Evolutionary conservation across 30 jellyfish, hydroid and myxozoan species (phyloP).

Genomic region (Sanderia malayensis): DNA sequence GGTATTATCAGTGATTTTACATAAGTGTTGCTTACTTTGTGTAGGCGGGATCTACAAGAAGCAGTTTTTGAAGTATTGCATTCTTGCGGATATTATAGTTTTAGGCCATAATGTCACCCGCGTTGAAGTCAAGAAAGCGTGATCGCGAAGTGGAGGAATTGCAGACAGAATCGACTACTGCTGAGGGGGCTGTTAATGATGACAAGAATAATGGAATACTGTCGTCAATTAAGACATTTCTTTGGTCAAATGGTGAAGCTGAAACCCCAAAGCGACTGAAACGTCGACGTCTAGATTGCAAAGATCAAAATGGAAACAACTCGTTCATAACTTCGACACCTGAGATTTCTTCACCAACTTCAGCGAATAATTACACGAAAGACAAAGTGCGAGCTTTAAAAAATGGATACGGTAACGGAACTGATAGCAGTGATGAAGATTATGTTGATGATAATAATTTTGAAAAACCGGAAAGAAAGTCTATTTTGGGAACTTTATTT

Average conservation of each 20-base stretch:
- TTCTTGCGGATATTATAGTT: no score
- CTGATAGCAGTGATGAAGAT: conserved; percentile 5
- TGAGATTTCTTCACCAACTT: neutral
- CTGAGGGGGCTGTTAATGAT: conserved; percentile 28
- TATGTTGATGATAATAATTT: conserved; percentile 8
- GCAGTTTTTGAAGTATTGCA: no score
- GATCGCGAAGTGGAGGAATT: conserved; percentile 65
- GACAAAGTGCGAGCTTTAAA: neutral
- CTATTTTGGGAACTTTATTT: conserved; percentile 85
- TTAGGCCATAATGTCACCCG: conserved; percentile 81
- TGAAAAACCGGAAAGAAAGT: conserved; percentile 53
- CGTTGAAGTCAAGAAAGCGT: conserved; percentile 65
- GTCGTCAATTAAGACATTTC: conserved; percentile 67
- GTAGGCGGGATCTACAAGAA: no score
- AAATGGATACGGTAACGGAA: conserved; percentile 18
- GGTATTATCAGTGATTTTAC: no score
- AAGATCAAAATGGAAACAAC: conserved; percentile 78
- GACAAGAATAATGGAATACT: conserved; percentile 57
- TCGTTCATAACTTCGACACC: conserved; percentile 54
- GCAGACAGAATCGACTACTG: conserved; percentile 22
- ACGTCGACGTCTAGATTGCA: conserved; percentile 45
- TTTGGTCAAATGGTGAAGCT: conserved; percentile 71
- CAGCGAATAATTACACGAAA: neutral
- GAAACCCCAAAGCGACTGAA: conserved; percentile 42
- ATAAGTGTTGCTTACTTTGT: no score